Evolutionary conservation across 2,888 invertebrate species (phyloP).

Genomic region (Hedya salicella): DNA sequence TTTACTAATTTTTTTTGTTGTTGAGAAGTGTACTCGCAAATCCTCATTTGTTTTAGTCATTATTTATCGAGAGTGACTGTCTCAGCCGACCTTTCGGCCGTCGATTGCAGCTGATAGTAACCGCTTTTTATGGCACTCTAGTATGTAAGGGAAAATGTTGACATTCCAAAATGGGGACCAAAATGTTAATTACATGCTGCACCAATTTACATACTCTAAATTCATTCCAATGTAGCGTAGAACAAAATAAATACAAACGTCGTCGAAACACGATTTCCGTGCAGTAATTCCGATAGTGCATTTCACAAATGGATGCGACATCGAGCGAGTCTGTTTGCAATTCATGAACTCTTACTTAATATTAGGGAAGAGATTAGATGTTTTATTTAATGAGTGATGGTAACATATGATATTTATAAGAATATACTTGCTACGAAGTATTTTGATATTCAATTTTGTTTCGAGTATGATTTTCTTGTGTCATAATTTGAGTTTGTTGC

Average conservation of each 20-base stretch:
- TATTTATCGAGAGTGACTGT: constrained; percentile 72
- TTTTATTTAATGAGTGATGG: constrained; percentile 82
- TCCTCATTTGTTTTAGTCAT: constrained; percentile 73
- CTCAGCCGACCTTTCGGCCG: constrained; percentile 53
- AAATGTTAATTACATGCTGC: constrained; percentile 61
- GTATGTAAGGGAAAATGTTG: constrained; percentile 63
- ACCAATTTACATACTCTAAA: constrained; percentile 51
- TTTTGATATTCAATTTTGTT: constrained; percentile 78
- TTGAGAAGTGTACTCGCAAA: constrained; percentile 65
- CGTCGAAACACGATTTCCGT: constrained; percentile 50
- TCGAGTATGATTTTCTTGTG: constrained; percentile 77
- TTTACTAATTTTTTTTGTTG: constrained; percentile 67
- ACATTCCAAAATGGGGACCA: constrained; percentile 83
- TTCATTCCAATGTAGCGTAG: constrained; percentile 49
- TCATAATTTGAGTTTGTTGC: constrained; percentile 81
- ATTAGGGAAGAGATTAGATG: constrained; percentile 81
- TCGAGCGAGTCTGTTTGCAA: constrained; percentile 70
- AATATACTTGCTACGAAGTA: constrained; percentile 77
- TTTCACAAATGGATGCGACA: constrained; percentile 40
- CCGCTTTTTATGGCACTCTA: constrained; percentile 58
- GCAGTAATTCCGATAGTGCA: constrained; percentile 44
- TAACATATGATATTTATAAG: constrained; percentile 82
- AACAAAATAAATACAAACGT: constrained; percentile 54
- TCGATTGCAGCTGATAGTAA: constrained; percentile 65
- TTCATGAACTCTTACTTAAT: constrained; percentile 78